Conservation (phyloP, 2,113 vertebrate species). For the Bagarius yarrelli region DNA sequence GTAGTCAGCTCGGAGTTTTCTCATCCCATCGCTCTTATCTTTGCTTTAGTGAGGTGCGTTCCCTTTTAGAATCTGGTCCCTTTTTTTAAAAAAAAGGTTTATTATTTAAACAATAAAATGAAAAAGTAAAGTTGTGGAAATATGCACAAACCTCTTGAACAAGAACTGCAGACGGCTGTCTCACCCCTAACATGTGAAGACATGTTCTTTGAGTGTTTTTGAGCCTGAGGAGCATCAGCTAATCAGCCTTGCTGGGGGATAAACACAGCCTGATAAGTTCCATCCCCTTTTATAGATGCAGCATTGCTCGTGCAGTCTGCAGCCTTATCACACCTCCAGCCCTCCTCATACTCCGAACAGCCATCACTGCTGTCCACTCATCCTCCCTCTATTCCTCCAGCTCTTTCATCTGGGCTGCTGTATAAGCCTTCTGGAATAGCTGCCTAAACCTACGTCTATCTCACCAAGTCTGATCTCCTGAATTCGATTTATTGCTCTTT, state of each 20-base stretch:
- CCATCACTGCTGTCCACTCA: slow-evolving; percentile 68
- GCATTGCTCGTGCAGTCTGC: slow-evolving; percentile 72
- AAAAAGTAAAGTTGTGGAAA: too few relatives aligned
- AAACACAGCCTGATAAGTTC: slow-evolving; percentile 99
- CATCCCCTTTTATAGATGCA: slow-evolving; percentile 89
- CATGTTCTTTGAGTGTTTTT: slow-evolving; percentile 90
- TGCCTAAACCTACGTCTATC: slow-evolving; percentile 80
- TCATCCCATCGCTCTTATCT: too few relatives aligned
- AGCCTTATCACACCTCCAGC: slow-evolving; percentile 64
- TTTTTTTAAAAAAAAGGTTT: too few relatives aligned
- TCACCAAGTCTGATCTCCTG: slow-evolving; percentile 89
- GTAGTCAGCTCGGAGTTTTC: neutral
- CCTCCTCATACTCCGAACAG: neutral
- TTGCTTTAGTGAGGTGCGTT: neutral
- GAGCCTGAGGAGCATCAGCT: slow-evolving; percentile 86
- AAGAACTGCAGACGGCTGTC: neutral
- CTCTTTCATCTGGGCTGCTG: slow-evolving; percentile 97
- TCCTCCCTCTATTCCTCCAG: slow-evolving; percentile 70
- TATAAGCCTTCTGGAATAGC: slow-evolving; percentile 89
- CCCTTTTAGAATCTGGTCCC: neutral
- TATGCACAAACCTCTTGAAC: too few relatives aligned
- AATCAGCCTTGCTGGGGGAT: slow-evolving; percentile 95
- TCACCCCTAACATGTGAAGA: slow-evolving; percentile 45
- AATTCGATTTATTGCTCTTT: slow-evolving; percentile 94
- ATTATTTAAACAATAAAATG: too few relatives aligned